Conservation (phyloP, 2,888 invertebrate species). For the Arctia plantaginis region DNA sequence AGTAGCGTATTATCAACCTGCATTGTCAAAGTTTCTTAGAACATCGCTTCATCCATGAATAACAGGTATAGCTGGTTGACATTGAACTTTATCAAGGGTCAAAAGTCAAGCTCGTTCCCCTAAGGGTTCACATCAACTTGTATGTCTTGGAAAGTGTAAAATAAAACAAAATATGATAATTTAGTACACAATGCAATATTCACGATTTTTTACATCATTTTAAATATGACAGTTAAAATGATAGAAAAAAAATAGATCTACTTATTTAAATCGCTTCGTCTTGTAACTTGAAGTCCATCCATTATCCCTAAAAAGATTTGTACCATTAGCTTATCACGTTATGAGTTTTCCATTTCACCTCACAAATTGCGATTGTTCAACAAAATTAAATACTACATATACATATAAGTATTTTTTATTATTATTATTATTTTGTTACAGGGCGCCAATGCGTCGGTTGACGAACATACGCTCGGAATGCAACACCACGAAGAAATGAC, state of each 20-base stretch:
- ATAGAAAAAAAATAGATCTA: background rate
- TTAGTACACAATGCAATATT: too few relatives aligned
- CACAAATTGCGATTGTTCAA: constrained; percentile 32
- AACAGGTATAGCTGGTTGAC: too few relatives aligned
- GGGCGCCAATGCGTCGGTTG: constrained; percentile 75
- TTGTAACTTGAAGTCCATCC: background rate
- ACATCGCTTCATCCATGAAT: too few relatives aligned
- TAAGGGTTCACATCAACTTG: too few relatives aligned
- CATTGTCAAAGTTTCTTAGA: too few relatives aligned
- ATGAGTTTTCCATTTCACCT: constrained; percentile 42
- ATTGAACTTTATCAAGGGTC: too few relatives aligned
- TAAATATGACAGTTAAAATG: too few relatives aligned
- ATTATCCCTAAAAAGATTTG: constrained; percentile 25
- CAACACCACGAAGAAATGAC: constrained; percentile 81
- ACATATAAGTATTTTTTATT: constrained; percentile 7
- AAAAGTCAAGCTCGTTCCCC: too few relatives aligned
- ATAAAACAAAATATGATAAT: background rate
- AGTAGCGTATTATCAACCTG: too few relatives aligned
- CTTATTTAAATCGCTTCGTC: background rate
- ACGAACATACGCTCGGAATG: constrained; percentile 74
- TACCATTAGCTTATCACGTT: constrained; percentile 45
- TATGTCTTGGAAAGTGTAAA: too few relatives aligned
- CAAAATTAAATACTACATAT: constrained; percentile 30
- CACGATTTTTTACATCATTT: too few relatives aligned
- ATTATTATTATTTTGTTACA: constrained; percentile 68